Base-by-base conservation (phyloP, 2,888 invertebrate species). In the Ganaspis brasiliensis region DNA sequence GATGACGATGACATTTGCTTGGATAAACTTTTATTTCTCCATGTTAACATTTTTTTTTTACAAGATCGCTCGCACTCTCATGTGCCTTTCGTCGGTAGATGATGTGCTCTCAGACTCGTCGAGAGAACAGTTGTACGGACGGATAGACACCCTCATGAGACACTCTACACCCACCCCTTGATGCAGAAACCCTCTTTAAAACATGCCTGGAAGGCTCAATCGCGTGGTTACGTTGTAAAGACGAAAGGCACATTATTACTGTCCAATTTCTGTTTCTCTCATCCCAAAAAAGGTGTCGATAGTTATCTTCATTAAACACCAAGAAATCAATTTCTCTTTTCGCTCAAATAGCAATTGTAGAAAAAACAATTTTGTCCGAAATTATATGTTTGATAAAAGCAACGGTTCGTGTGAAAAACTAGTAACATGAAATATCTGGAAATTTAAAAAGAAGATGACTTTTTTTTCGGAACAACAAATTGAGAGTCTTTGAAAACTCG, bases 121-220 rank as follows among this genome's bases (percentile, higher is more conserved):
- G 81, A 85, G 86, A 86, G 86, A 86, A 86, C 86, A 81, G 85
- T 85, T 83, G 82, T 82, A 84, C 83, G 83, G 83, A 82, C 82
- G 85, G 86, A 88, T 85, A 87, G 86, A 85, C 87, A 88, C 88
- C 88, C 88, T 84, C 83, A 84, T 82, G 86, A 86, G 82, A 82
- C 84, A 84, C 87, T 86, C 79, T 21, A 82, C 81, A 79, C 79
- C 82, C 19, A 21, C 35, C 85, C 83, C 85, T 81, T 76, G 75
- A 35, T 21, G 10, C 16, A 63, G 21, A 40, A 40, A 63, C 21
- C 63, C 40, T 63, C 63, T 63, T 40, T 63, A 21, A 63, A 63
- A 63, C 40, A 63, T 63, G 63, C 40, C 40, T 63, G 40, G 63
- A 63, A 63, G 63, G 40, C 63, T 63, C 63, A 63, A 63, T 63